A percentile compares a stretch with the other conserved stretches of the same genome.
phyloP scores from a whole-genome alignment of 1,140 invertebrate species.

The Hycleus cichorii region DNA sequence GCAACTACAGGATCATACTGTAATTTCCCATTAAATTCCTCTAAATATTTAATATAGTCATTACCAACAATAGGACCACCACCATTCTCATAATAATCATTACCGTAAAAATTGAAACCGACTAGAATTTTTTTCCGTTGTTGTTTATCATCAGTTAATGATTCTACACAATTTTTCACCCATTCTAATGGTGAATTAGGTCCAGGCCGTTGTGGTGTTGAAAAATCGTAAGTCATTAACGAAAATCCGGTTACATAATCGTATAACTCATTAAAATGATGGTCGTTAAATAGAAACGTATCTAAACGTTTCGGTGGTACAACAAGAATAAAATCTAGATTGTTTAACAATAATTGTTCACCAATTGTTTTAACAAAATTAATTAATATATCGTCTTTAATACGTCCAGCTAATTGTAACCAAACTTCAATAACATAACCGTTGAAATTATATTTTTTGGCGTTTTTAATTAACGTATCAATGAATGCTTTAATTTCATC shows the following conservation, averaged over 20 bases:
- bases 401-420: slow-evolving; percentile 67
- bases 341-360: slow-evolving; percentile 34
- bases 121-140: slow-evolving; percentile 73
- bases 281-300: slow-evolving; percentile 63
- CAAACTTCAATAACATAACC: slow-evolving; percentile 85
- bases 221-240: slow-evolving; percentile 94
- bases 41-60: slow-evolving; percentile 66
- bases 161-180: slow-evolving; percentile 71
- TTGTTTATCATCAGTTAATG: slow-evolving; percentile 55
- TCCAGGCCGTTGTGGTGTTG: slow-evolving; percentile 69
- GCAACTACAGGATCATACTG: slow-evolving; percentile 68
- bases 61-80: slow-evolving; percentile 71
- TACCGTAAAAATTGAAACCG: slow-evolving; percentile 92
- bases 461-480: slow-evolving; percentile 51
- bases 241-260: slow-evolving; percentile 77
- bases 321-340: slow-evolving; percentile 68
- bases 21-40: slow-evolving; percentile 60
- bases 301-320: slow-evolving; percentile 70
- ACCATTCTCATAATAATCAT: slow-evolving; percentile 71
- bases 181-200: slow-evolving; percentile 84
- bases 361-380: slow-evolving; percentile 57
- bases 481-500: slow-evolving; percentile 51
- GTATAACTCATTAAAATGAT: slow-evolving; percentile 71
- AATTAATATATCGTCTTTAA: slow-evolving; percentile 55
- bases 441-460: slow-evolving; percentile 66